Evolutionary conservation across 2,797 vertebrate species (phyloP).

Genomic region (Parauchenoglanis punctatus): DNA sequence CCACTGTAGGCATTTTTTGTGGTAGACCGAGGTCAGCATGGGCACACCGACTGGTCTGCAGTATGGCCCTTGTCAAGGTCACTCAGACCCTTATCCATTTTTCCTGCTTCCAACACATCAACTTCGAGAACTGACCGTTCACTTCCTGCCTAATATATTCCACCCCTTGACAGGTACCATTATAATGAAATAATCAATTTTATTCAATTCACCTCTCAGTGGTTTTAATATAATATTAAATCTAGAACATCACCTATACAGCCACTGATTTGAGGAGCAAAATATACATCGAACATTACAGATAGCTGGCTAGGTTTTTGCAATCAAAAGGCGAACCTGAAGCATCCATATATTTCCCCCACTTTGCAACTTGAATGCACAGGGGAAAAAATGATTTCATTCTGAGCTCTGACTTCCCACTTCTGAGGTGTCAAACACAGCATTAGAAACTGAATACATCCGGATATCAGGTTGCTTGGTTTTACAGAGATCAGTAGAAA

Average conservation of each 20-base stretch:
- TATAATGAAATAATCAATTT: no score
- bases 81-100: no score
- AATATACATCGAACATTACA: neutral
- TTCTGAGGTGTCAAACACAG: neutral
- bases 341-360: neutral
- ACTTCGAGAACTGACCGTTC: no score
- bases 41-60: no score
- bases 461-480: neutral
- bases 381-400: neutral
- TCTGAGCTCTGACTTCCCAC: neutral
- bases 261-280: neutral
- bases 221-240: neutral
- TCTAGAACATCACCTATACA: neutral
- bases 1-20: no score
- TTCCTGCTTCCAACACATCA: no score
- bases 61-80: no score
- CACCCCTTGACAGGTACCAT: no score
- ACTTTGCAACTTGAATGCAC: neutral
- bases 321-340: neutral
- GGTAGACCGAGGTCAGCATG: no score
- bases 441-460: slow-evolving; percentile 2
- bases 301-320: neutral
- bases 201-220: no score
- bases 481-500: neutral
- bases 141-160: no score